Base-by-base conservation (phyloP, 2,113 vertebrate genomes). In the Lophotis ruficrista region DNA sequence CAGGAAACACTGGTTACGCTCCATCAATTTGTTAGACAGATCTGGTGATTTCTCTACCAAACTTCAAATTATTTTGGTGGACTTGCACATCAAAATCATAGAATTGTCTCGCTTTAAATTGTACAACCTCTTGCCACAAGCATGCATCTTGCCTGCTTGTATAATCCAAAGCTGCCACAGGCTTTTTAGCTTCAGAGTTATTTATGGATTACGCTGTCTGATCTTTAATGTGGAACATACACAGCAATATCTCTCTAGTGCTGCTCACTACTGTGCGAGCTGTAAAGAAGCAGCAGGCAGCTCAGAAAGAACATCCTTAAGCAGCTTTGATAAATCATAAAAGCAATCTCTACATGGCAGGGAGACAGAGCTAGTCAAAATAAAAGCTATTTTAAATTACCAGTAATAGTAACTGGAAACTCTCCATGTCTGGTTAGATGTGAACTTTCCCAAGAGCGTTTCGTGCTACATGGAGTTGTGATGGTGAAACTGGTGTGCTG, bases 241-340 rank as follows among this genome's bases (percentile, higher is more conserved):
- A 79, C 45, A 95, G 66, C 48, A 69, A 31, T 65, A 72, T 76
- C n/a, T 85, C 61, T 91, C 65, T 21, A 83, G 70, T 57, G 56
- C 73, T 35, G 6, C 45, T 16, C 30, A 60, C 22, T 68, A 38
- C 81, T 76, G 33, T 45, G 64, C 61, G 75, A 82, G 87, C 87
- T 64, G 57, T 45, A 76, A 96, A 76, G 48, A 77, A 91, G 65
- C 61, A 87, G 83, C 48, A 85, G 81, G 61, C 48, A 87, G 73
- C 73, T 96, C 61, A 33, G 89, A 95, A 91, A 82, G 57, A 89
- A 47, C 87, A 95, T 79, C 61, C 53, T 71, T 91, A 94, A 96
- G 81, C 94, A 95, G 81, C 77, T 95, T 92, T 96, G 77, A 75
- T 93, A 95, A 96, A 95, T 80, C 89, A 87, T 85, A 90, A 91